Evolutionary conservation across 2,888 invertebrate genomes (phyloP), one percentile per base, ranked within the genome.

Genomic region (Thalpophila matura): DNA sequence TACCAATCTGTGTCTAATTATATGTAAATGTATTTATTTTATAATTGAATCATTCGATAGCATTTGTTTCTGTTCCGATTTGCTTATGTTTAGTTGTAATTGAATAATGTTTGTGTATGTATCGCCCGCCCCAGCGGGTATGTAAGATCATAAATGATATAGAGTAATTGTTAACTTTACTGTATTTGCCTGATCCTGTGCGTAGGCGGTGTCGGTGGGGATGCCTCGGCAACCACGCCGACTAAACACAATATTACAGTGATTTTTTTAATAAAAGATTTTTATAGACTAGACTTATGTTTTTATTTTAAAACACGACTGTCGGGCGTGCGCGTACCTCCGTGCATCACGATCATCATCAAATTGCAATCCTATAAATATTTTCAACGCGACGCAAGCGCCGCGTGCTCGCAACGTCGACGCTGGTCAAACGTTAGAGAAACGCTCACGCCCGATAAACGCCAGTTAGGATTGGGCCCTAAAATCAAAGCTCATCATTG

Each of bases 201-300:
- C 83, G 87, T 83, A 84, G 84, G 82, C 86, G 84, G 79, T 79
- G 81, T 70, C 82, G 82, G 82, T 63, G 78, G 59, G 79, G 81
- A 53, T 66, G 74, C 77, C 63, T 55, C 9, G 68, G 79, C 80
- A 67, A 56, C 82, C 64, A 59, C 83, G 84, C 83, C 86, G 83
- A 77, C 83, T 77, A 75, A 82, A 87, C 89, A 90, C 86, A 86
- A 86, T 88, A 89, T 90, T 90, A 90, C 94, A 94, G 92, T 94
- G 93, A 89, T 92, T 94, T 93, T 67, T 91, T 84, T 90, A 92
- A 90, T 91, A 91, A 94, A 94, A 91, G 86, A 90, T 90, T 94
- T 94, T 95, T 94, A 93, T 93, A 94, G 93, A 92, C 92, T 89
- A 88, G 80, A 56, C 18, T 42, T 53, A 59, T 46, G 78, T 74